phyloP scores from a whole-genome alignment of 2,113 vertebrate genomes.

The Catharus minimus region DNA sequence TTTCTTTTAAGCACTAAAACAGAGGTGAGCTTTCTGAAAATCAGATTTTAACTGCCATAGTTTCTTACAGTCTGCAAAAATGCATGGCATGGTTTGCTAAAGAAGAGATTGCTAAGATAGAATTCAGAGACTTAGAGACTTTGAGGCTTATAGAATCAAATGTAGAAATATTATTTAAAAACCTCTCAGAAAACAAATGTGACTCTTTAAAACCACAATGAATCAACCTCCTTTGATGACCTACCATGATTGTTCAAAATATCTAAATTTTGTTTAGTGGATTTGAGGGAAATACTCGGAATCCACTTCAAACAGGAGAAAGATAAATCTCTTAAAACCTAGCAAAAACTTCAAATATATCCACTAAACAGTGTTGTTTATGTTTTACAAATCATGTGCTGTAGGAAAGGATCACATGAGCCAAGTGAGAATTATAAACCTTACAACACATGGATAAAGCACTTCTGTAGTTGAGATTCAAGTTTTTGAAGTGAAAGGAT shows the following conservation, averaged over 20 bases:
- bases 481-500: neutral
- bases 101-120: neutral
- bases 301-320: neutral
- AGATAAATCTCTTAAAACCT: constrained; percentile 10
- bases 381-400: neutral
- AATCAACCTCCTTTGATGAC: neutral
- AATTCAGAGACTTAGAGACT: neutral
- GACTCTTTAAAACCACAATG: neutral
- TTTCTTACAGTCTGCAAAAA: neutral
- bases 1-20: neutral
- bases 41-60: neutral
- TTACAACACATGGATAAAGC: neutral
- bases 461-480: neutral
- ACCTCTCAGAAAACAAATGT: neutral
- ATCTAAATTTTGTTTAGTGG: neutral
- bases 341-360: neutral
- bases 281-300: neutral
- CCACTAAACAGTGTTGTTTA: neutral
- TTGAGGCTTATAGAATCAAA: neutral
- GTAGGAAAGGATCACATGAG: neutral
- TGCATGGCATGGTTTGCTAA: neutral
- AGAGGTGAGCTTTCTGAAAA: neutral
- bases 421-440: neutral
- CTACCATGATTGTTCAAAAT: neutral
- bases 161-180: neutral